phyloP scores from a whole-genome alignment of 2,797 vertebrate genomes.

The Lycodopsis pacificus region DNA sequence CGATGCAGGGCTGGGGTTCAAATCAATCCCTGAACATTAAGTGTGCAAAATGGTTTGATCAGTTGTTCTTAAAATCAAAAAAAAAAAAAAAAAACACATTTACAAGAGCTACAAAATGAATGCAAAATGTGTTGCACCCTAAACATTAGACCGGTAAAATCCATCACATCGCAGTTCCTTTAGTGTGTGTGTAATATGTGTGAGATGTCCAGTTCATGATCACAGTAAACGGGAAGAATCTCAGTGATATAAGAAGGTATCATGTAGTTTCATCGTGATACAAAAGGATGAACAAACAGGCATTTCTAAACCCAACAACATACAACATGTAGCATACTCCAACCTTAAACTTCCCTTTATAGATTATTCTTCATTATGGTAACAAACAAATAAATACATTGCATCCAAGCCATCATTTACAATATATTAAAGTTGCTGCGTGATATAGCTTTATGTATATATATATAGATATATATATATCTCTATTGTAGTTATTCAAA shows the following conservation, averaged over 20 bases:
- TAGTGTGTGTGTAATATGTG: constrained; percentile 37
- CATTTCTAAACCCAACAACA: constrained; percentile 70
- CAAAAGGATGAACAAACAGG: constrained; percentile 64
- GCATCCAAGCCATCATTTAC: constrained; percentile 88
- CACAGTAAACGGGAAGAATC: constrained; percentile 72
- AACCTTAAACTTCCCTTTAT: constrained; percentile 81
- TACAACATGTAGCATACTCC: constrained; percentile 72
- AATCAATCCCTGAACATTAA: constrained; percentile 82
- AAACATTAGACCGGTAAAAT: constrained; percentile 25
- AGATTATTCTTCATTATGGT: constrained; percentile 83
- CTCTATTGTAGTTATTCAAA: constrained; percentile 80
- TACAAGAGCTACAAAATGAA: constrained; percentile 66
- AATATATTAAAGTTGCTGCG: constrained; percentile 89
- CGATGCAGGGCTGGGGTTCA: constrained; percentile 62
- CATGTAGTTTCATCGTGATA: constrained; percentile 75
- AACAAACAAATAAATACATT: constrained; percentile 89
- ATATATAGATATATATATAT: constrained; percentile 55
- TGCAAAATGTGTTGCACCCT: constrained; percentile 40
- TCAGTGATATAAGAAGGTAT: constrained; percentile 69
- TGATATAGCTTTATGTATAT: constrained; percentile 80
- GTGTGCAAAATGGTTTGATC: constrained; percentile 84
- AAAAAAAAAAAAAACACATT: constrained; percentile 33
- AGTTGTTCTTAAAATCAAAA: constrained; percentile 41
- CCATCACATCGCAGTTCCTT: constrained; percentile 51
- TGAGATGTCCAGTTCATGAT: constrained; percentile 67